phyloP scores from a whole-genome alignment of 2,797 vertebrate species.

The Sphaeramia orbicularis region DNA sequence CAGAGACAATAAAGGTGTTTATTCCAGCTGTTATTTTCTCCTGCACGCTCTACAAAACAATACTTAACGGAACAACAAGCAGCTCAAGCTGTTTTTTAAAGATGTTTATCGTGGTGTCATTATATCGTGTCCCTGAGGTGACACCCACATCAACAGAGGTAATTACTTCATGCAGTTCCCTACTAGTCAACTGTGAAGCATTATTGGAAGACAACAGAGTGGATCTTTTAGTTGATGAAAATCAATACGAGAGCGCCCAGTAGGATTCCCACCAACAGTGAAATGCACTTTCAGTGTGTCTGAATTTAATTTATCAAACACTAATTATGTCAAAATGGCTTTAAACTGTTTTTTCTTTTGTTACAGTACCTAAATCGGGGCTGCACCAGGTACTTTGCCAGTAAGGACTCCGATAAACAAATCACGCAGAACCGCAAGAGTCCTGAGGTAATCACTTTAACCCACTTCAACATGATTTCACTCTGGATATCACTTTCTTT shows the following conservation, averaged over 20 bases:
- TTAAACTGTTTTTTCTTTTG: slow-evolving; percentile 31
- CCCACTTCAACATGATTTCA: neutral
- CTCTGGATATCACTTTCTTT: no score
- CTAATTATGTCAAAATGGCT: slow-evolving; percentile 29
- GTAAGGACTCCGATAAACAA: slow-evolving; percentile 95
- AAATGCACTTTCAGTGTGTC: slow-evolving; percentile 16
- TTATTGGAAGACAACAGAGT: slow-evolving; percentile 46
- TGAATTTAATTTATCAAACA: slow-evolving; percentile 26
- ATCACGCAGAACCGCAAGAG: slow-evolving; percentile 97
- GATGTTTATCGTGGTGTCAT: slow-evolving; percentile 59
- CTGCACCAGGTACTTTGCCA: slow-evolving; percentile 96
- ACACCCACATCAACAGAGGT: slow-evolving; percentile 65
- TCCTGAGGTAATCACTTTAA: slow-evolving; percentile 88
- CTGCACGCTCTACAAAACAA: slow-evolving; percentile 42
- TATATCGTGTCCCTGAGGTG: slow-evolving; percentile 56
- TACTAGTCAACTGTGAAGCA: slow-evolving; percentile 53
- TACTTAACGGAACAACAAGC: slow-evolving; percentile 46
- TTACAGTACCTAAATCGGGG: slow-evolving; percentile 96
- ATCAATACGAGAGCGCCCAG: slow-evolving; percentile 47
- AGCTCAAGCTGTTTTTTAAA: slow-evolving; percentile 44
- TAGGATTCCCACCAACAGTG: slow-evolving; percentile 10
- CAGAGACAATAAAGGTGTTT: slow-evolving; percentile 39
- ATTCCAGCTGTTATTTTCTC: slow-evolving; percentile 23
- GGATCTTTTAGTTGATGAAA: slow-evolving; percentile 47
- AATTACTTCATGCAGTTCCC: slow-evolving; percentile 53